Base-by-base conservation (phyloP, 1,140 invertebrate species). In the Chelonus insularis region DNA sequence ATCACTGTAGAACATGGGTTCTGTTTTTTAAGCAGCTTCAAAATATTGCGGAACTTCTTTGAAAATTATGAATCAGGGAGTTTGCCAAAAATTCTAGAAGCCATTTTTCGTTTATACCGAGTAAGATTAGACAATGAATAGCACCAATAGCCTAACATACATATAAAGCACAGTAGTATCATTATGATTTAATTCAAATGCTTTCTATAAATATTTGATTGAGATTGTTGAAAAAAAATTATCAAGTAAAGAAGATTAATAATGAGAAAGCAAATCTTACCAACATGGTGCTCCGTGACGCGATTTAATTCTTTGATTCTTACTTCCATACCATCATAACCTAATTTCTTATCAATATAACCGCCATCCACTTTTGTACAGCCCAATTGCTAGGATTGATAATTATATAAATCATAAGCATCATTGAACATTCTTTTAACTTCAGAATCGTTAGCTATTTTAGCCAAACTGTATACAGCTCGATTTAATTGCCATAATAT, bases 281-380 rank as follows among this genome's bases (percentile, higher is more conserved):
- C 78, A 88, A 68, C 82, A 95, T 89, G n/a, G 74, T 94, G 90
- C 60, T 87, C 84, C 69, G 89, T 91, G 1, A 93, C 85, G 67
- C 82, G 86, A 71, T 86, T 83, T 1, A 91, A 82, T 68, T 90
- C 83, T 68, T 83, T 84, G 64, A 94, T 88, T 75, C 87, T 85
- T 43, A 84, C 83, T 75, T 89, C 91, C 14, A 87, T 85, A 7
- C 92, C 91, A 68, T 89, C 85, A 58, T 85, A 85, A 64, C 84
- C 78, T 61, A 82, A 84, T 72, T 86, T 87, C 14, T 84, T 84
- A 74, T 95, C 89, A 29, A 93, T 76, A 94, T 77, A 66, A 95
- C 85, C 0, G 91, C 87, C 82, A 89, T 87, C 93, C 93, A 95
- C 83, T 95, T 94, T 60, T 94, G 91, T 18, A 89, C 86, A 39